phyloP scores from a whole-genome alignment of 2,888 invertebrate species.

The Caenorhabditis sp. region DNA sequence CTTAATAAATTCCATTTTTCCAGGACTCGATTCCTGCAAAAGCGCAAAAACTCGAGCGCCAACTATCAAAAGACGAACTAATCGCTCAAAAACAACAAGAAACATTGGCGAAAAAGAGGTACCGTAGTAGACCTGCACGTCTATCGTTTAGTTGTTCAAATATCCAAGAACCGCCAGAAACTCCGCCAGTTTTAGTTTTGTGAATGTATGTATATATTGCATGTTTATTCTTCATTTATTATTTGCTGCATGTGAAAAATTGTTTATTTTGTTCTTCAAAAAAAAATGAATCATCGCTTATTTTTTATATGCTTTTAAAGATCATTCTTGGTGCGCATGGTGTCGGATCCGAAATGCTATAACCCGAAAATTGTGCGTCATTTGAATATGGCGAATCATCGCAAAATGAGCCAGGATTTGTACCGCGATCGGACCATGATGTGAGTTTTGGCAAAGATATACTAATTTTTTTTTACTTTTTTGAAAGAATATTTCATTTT shows the following conservation, averaged over 20 bases:
- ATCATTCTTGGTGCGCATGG: slow-evolving; percentile 94
- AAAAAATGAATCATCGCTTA: neutral
- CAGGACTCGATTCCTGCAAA: neutral
- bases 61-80: slow-evolving; percentile 55
- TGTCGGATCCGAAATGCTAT: slow-evolving; percentile 89
- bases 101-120: slow-evolving; percentile 85
- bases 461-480: too few species aligned
- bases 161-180: neutral
- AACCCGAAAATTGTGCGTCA: slow-evolving; percentile 82
- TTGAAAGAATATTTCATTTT: too few species aligned
- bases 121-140: slow-evolving; percentile 4
- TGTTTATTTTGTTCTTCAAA: neutral
- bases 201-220: neutral
- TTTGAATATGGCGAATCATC: slow-evolving; percentile 69
- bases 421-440: slow-evolving; percentile 67
- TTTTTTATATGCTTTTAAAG: slow-evolving; percentile 15
- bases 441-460: slow-evolving; percentile 21
- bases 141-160: slow-evolving; percentile 3
- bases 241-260: neutral
- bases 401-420: slow-evolving; percentile 72
- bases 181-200: neutral
- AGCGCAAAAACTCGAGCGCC: slow-evolving; percentile 32
- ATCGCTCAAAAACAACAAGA: slow-evolving; percentile 75
- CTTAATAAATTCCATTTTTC: too few species aligned
- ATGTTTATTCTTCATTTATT: neutral